Conservation (phyloP, 2,113 vertebrate genomes). For the Anarhynchus alexandrinus region DNA sequence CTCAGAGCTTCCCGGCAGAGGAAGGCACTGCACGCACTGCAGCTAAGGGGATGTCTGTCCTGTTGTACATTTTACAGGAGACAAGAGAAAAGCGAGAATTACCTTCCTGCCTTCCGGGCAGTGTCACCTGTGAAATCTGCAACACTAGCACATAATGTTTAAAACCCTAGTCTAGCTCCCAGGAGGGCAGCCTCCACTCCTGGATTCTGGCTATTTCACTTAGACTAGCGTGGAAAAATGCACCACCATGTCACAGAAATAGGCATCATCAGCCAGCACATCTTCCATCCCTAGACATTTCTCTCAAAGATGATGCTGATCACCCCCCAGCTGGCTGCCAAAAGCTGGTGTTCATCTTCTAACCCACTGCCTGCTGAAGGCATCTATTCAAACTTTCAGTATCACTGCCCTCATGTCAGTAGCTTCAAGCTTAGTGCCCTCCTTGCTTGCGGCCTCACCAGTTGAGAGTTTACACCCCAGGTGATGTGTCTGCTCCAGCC, state of each 20-base stretch:
- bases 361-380: background rate
- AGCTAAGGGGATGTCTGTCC: background rate
- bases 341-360: background rate
- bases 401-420: background rate
- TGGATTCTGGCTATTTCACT: background rate
- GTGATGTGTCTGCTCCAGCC: background rate
- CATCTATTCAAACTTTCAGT: background rate
- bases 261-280: background rate
- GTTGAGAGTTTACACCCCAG: background rate
- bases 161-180: background rate
- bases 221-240: background rate
- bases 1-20: background rate
- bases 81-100: background rate
- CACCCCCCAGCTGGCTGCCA: background rate
- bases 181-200: background rate
- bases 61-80: background rate
- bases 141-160: background rate
- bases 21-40: background rate
- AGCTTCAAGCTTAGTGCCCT: background rate
- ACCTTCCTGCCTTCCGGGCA: background rate
- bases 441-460: background rate
- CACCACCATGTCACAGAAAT: background rate
- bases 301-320: background rate
- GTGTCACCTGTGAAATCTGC: background rate
- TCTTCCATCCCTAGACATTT: background rate